phyloP scores from a whole-genome alignment of 2,113 vertebrate species.

The Verasper variegatus region DNA sequence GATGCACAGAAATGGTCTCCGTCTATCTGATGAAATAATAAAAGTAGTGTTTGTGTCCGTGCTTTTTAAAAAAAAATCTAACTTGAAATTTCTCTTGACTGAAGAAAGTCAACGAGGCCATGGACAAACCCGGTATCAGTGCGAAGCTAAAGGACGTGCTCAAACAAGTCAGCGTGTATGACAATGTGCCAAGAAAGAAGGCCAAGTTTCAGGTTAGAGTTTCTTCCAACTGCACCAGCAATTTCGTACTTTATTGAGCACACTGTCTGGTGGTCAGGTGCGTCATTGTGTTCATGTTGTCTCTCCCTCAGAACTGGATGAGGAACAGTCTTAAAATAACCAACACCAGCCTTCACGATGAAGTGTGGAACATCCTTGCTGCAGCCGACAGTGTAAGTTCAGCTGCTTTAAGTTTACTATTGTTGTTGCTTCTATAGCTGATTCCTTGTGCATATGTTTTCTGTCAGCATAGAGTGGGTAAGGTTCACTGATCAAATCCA shows the following conservation, averaged over 20 bases:
- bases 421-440: not conserved
- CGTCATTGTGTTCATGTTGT: not conserved
- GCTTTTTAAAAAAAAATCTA: not conserved
- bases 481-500: not conserved
- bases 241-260: not conserved
- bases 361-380: constrained; percentile 92
- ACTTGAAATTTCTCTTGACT: constrained; percentile 21
- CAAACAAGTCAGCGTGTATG: constrained; percentile 86
- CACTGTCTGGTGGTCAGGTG: not conserved
- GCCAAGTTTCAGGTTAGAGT: constrained; percentile 91
- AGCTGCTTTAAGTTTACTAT: not conserved
- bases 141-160: constrained; percentile 87
- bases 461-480: not conserved
- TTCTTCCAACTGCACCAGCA: not conserved
- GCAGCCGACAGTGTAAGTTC: constrained; percentile 86
- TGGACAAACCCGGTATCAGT: constrained; percentile 87
- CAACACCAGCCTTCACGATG: constrained; percentile 82
- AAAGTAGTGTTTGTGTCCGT: not conserved
- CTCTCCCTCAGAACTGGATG: constrained; percentile 92
- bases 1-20: not conserved
- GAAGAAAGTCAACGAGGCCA: constrained; percentile 89
- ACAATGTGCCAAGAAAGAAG: constrained; percentile 96
- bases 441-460: not conserved
- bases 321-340: constrained; percentile 90
- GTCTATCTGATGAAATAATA: not conserved